phyloP scores from a whole-genome alignment of 2,888 invertebrate species.

The Yponomeuta sedellus region DNA sequence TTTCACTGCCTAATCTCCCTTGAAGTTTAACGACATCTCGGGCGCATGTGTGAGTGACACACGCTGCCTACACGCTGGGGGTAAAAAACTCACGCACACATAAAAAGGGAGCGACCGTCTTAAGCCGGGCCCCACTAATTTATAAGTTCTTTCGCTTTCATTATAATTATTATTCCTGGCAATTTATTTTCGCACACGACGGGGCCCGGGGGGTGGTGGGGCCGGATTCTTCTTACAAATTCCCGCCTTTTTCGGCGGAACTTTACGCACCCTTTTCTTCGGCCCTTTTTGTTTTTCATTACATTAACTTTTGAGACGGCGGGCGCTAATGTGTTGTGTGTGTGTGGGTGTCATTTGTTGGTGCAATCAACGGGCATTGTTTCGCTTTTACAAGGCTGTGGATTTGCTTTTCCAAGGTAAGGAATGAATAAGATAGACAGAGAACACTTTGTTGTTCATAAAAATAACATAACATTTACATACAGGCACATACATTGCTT shows the following conservation, averaged over 20 bases:
- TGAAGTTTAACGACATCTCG: neutral
- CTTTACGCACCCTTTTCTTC: conserved; percentile 75
- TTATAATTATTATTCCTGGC: conserved; percentile 78
- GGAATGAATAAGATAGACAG: no score
- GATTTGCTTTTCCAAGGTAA: neutral
- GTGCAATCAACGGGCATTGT: conserved; percentile 41
- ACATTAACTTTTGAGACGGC: conserved; percentile 74
- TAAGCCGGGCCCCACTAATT: conserved; percentile 64
- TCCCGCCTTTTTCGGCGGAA: conserved; percentile 74
- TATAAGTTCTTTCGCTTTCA: conserved; percentile 77
- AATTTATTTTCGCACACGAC: conserved; percentile 77
- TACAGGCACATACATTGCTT: no score
- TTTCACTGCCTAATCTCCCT: conserved; percentile 12
- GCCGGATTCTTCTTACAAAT: conserved; percentile 72
- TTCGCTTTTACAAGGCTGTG: conserved; percentile 21
- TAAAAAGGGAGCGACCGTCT: conserved; percentile 7
- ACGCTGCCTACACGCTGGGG: neutral
- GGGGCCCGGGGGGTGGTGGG: conserved; percentile 46
- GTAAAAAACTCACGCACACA: conserved; percentile 14
- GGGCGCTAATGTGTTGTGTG: conserved; percentile 64
- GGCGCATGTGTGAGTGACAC: conserved; percentile 8
- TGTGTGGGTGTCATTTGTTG: conserved; percentile 59
- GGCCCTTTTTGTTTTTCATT: conserved; percentile 77
- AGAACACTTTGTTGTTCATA: no score
- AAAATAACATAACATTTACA: no score